Evolutionary conservation across 1,140 invertebrate genomes (phyloP), one percentile per base, ranked within the genome.

Genomic region (Centruroides vittatus): DNA sequence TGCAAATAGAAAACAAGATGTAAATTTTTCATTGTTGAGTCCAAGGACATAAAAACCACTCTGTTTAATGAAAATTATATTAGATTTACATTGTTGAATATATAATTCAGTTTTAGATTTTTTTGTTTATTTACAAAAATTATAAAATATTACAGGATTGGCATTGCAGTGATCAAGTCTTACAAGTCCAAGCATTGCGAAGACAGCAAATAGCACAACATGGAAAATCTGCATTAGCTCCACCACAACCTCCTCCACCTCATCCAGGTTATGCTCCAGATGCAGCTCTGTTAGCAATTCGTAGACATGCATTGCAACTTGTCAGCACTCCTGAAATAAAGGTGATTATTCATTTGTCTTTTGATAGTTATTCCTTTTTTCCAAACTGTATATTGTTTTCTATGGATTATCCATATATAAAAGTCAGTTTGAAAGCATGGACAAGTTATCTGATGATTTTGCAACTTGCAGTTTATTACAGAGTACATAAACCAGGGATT

Each of bases 251-350:
- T 50, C 74, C 76, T 36, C 72, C 78, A 35, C 75, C 78, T 55
- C 79, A 81, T 70, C 78, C 78, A 6, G 79, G 81, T 36, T 82
- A 81, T 68, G 78, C 81, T 23, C 77, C 79, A 6, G 92, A 93
- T 70, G 93, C 93, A 3, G 91, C 91, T n/a, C 80, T 93, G 58
- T 88, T 94, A 67, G 93, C 93, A 1, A 93, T 97, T 53, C 89
- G 93, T 71, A 81, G 93, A 67, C 92, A 97, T 72, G 90, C 93
- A 4, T 78, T 87, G 8, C 89, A 93, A 67, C 89, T 88, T 72
- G 84, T 91, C 61, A 91, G 89, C 75, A 84, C 86, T 3, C 88
- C 91, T 71, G 91, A 94, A 73, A 75, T 92, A 34, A 86, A 89
- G 82, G 88, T 90, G 74, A 81, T 61, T 68, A 57, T 53, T 54